Percentiles rank a stretch among this genome's conserved stretches.
Conservation (phyloP, 2,113 vertebrate species). For the Cebidichthys violaceus region DNA sequence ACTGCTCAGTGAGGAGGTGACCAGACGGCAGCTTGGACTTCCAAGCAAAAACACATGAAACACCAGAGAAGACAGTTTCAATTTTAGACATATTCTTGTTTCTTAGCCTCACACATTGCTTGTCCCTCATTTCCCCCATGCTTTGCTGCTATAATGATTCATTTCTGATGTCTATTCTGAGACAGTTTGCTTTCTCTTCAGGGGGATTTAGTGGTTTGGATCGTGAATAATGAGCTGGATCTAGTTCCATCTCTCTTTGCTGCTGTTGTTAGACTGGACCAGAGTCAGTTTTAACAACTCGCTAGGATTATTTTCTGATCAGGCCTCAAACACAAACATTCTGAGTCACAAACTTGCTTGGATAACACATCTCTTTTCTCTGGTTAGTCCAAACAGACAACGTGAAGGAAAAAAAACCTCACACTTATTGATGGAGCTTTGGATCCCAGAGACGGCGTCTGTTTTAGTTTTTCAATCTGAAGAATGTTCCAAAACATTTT, state of each 20-base stretch:
- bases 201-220: constrained; percentile 69
- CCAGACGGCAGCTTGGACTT: constrained; percentile 36
- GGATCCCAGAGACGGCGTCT: constrained; percentile 63
- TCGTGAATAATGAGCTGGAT: constrained; percentile 52
- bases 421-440: constrained; percentile 60
- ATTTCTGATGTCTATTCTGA: constrained; percentile 42
- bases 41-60: background rate
- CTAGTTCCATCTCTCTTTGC: constrained; percentile 40
- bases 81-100: background rate
- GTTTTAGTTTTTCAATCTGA: constrained; percentile 69
- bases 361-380: constrained; percentile 47
- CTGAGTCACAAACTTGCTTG: constrained; percentile 58
- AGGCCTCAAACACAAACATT: constrained; percentile 57
- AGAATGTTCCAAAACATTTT: constrained; percentile 67
- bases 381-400: constrained; percentile 56
- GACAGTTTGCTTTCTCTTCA: constrained; percentile 56
- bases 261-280: constrained; percentile 60
- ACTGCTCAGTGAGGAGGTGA: constrained; percentile 34
- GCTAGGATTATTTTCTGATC: constrained; percentile 61
- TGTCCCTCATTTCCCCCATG: constrained; percentile 8
- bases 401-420: constrained; percentile 12
- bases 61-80: background rate
- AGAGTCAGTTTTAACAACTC: constrained; percentile 64
- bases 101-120: constrained; percentile 21
- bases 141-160: constrained; percentile 37